Base-by-base conservation (phyloP, 37 sponge, comb jelly and placozoan species). In the Spongilla lacustris region DNA sequence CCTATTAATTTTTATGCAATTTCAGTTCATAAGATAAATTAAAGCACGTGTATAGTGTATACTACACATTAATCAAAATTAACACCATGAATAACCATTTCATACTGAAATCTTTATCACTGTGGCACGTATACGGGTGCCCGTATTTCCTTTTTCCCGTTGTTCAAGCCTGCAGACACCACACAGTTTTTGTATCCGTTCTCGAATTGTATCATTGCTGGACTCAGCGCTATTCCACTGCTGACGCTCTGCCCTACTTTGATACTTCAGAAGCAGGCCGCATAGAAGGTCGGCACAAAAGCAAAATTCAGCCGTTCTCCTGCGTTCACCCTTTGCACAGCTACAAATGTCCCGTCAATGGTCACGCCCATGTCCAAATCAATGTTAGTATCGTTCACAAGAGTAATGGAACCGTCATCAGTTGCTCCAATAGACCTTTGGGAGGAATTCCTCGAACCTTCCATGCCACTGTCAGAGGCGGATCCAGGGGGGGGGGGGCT, bases 201-300 rank as follows among this genome's bases (percentile, higher is more conserved):
- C 36, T 41, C 46, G 37, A 76, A 76, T 41, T 33, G 17, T 14
- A 76, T 26, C 5, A 2, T 0, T 17, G 35, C 46, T 34, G 77
- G 77, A 2, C 38, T 41, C 19, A 76, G 77, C 21, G 26, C 38
- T 22, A 76, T n/a, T 26, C 77, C 77, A 2, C 19, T 26, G 37
- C n/a, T n/a, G 22, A 76, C 77, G 1, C 34, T 13, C 41, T 35
- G 46, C 25, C 77, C 73, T 25, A 32, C 32, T 73, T 73, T 73
- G 73, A 73, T 73, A n/a, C 28, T 25, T 14, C 73, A 28, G 38
- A 35, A 76, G 38, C 41, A 41, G 38, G 77, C 77, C 23, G 37
- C 77, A 24, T 76, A 76, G 77, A 38, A 76, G 13, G 32, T 33
- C 26, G 77, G 77, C 17, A 38, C 38, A 17, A 34, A 25, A 21